These are phyloP conservation scores for Passerina amoena DNA, from an alignment of 2,113 vertebrate genomes.

Conservation along the genomic window DNA sequence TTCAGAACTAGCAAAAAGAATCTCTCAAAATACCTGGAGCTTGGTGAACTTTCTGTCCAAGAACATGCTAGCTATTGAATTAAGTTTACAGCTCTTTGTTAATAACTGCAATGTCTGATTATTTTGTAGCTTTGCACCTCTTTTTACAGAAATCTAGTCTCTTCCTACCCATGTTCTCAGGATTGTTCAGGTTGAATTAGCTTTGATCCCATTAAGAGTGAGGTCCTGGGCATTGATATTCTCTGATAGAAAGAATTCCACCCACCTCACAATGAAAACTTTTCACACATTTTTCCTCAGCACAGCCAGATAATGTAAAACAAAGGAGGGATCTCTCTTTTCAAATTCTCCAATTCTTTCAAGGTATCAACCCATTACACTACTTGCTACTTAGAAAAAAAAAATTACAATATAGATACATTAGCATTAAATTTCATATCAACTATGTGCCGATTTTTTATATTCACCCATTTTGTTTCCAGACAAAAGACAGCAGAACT, in stretches of 20 bases:
- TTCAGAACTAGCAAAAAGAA: neutral
- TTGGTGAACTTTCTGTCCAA: neutral
- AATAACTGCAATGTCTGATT: neutral
- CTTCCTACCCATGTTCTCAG: neutral
- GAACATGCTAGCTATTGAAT: neutral
- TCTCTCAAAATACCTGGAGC: neutral
- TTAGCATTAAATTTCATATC: neutral
- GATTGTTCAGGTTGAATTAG: neutral
- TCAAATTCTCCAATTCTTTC: neutral
- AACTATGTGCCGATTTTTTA: neutral
- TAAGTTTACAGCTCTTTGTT: neutral
- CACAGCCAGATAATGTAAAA: constrained; percentile 14
- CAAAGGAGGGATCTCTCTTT: neutral
- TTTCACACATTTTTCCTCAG: neutral
- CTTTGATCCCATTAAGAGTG: neutral
- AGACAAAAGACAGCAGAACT: constrained; percentile 11
- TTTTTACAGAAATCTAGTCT: neutral
- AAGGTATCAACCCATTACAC: neutral
- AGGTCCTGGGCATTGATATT: neutral
- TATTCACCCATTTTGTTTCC: neutral
- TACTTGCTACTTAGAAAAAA: neutral
- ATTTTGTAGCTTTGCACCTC: neutral
- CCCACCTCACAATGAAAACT: neutral
- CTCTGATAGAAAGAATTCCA: constrained; percentile 15
- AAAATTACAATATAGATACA: neutral